Conservation (phyloP, 2,888 invertebrate genomes). For the Epistrophella euchroma region DNA sequence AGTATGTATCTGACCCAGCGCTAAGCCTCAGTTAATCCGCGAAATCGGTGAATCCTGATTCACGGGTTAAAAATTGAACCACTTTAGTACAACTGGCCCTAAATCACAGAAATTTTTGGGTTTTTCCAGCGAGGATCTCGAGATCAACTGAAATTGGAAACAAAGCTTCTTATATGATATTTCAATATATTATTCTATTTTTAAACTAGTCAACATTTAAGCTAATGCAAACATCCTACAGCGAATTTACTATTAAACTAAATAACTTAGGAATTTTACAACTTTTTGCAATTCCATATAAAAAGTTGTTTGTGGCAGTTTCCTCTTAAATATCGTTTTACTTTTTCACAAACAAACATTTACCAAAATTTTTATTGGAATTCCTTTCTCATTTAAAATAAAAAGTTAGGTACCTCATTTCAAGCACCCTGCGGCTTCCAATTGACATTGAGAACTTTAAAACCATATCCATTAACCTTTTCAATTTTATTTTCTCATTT, state of each 20-base stretch:
- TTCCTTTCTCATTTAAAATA: background rate
- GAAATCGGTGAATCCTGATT: too few relatives aligned
- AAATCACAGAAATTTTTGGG: too few relatives aligned
- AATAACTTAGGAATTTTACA: background rate
- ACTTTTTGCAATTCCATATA: background rate
- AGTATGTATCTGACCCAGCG: too few relatives aligned
- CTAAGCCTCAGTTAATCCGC: too few relatives aligned
- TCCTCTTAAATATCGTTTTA: background rate
- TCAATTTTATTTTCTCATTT: constrained; percentile 19
- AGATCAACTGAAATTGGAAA: too few relatives aligned
- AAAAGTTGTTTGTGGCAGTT: background rate
- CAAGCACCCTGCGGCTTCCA: constrained; percentile 22
- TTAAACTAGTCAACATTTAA: background rate
- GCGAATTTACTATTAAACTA: background rate
- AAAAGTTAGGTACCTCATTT: constrained; percentile 4
- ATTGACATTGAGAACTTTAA: constrained; percentile 45
- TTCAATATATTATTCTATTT: background rate
- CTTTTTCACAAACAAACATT: background rate
- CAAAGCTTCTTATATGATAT: background rate
- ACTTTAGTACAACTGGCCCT: too few relatives aligned
- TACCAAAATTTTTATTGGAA: constrained; percentile 14
- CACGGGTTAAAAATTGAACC: too few relatives aligned
- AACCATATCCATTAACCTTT: constrained; percentile 51
- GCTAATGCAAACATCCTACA: background rate
- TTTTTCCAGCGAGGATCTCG: too few relatives aligned